phyloP scores from a whole-genome alignment of 2,888 invertebrate species.

The Trichopria drosophilae region DNA sequence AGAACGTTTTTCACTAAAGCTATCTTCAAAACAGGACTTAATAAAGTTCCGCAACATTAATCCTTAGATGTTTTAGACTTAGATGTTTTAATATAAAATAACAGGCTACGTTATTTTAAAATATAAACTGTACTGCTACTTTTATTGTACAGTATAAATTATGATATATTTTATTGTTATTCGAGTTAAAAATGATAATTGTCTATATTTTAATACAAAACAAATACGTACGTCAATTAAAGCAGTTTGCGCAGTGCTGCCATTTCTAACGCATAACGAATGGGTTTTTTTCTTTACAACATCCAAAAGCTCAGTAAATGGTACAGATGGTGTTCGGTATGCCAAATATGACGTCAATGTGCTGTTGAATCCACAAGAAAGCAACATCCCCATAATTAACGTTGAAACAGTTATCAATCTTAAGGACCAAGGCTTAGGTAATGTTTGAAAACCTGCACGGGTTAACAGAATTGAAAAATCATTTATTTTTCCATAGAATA shows the following conservation, averaged over 20 bases:
- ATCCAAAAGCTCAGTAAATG: slow-evolving; percentile 54
- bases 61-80: too few relatives aligned
- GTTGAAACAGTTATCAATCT: slow-evolving; percentile 40
- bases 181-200: too few relatives aligned
- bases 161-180: too few relatives aligned
- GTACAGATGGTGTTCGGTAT: slow-evolving; percentile 50
- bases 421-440: slow-evolving; percentile 43
- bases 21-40: too few relatives aligned
- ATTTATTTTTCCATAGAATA: slow-evolving; percentile 4
- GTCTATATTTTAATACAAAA: too few relatives aligned
- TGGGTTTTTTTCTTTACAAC: slow-evolving; percentile 48
- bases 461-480: not conserved
- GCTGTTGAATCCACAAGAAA: slow-evolving; percentile 45
- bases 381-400: slow-evolving; percentile 43
- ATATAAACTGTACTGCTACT: too few relatives aligned
- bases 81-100: too few relatives aligned
- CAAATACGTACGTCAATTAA: slow-evolving; percentile 35
- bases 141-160: too few relatives aligned
- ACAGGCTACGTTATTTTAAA: too few relatives aligned
- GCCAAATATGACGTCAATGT: slow-evolving; percentile 57
- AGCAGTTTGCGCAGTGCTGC: slow-evolving; percentile 55
- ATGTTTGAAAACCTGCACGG: slow-evolving; percentile 39
- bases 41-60: too few relatives aligned
- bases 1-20: too few relatives aligned
- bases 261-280: slow-evolving; percentile 57